Evolutionary conservation across 2,888 invertebrate genomes (phyloP).

Genomic region (Lasioglossum calceatum): DNA sequence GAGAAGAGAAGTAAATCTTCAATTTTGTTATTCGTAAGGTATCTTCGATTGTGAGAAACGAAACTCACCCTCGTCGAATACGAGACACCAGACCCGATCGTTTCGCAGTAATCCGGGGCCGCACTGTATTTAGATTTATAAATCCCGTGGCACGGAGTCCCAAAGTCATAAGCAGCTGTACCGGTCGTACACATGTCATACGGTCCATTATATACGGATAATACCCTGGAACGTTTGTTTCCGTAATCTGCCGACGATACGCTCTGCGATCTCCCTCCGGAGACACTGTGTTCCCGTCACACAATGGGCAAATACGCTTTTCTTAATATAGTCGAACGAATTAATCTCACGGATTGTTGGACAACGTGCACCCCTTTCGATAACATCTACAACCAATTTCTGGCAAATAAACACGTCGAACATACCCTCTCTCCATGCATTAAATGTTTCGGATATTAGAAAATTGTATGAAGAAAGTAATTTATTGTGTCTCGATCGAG

Average conservation of each 20-base stretch:
- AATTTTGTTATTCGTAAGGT: background rate
- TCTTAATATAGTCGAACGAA: conserved; percentile 55
- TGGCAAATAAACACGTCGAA: background rate
- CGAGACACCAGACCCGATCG: background rate
- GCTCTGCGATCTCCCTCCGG: conserved; percentile 54
- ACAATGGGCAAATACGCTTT: conserved; percentile 51
- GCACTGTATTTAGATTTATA: conserved; percentile 56
- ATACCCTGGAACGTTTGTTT: conserved; percentile 66
- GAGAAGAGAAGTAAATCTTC: background rate
- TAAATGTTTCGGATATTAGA: background rate
- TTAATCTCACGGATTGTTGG: conserved; percentile 55
- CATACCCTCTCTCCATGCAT: background rate
- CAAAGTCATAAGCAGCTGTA: conserved; percentile 61
- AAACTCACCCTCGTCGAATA: background rate
- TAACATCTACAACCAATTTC: conserved; percentile 26
- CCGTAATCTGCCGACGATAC: conserved; percentile 66
- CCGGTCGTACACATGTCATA: conserved; percentile 50
- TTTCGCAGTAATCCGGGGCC: background rate
- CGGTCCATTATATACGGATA: conserved; percentile 59
- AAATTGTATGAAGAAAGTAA: background rate
- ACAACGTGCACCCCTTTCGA: conserved; percentile 12
- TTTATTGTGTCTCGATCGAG: background rate
- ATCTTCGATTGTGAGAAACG: background rate
- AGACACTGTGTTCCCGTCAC: conserved; percentile 36
- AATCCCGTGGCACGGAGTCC: conserved; percentile 37